These are phyloP conservation scores for Mythimna lalbum DNA, from an alignment of 2,888 invertebrate genomes.

Conservation along the genomic window DNA sequence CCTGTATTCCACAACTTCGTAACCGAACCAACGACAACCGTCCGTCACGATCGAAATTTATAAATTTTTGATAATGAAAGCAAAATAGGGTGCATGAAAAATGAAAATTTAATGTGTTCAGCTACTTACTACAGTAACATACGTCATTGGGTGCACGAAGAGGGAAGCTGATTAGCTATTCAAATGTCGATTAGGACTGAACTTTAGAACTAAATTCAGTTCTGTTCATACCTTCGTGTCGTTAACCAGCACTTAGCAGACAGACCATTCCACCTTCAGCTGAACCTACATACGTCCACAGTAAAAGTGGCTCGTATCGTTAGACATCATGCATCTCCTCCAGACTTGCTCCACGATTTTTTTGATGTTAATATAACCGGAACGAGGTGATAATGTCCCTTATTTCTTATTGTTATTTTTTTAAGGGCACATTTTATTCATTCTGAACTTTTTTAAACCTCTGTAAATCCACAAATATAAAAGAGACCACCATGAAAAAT, in stretches of 20 bases:
- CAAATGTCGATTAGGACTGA: slow-evolving; percentile 13
- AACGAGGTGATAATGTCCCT: not conserved
- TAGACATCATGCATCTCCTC: not conserved
- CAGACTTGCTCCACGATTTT: not conserved
- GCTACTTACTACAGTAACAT: not conserved
- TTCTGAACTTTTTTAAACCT: no score
- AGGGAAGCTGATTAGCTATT: not conserved
- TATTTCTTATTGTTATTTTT: not conserved
- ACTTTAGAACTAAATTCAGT: slow-evolving; percentile 15
- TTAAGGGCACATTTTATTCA: no score
- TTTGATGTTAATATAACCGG: slow-evolving; percentile 5
- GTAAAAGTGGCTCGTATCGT: not conserved
- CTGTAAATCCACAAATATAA: no score
- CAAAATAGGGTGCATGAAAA: not conserved
- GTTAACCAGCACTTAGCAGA: not conserved
- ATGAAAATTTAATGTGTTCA: not conserved
- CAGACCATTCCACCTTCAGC: not conserved
- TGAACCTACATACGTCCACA: not conserved
- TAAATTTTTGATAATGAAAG: not conserved
- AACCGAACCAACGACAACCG: not conserved
- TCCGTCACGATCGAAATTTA: not conserved
- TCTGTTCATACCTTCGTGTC: slow-evolving; percentile 4
- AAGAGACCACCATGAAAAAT: no score
- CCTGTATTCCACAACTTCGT: not conserved
- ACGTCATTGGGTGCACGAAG: not conserved